Conservation (phyloP, 2,113 vertebrate species). For the Ceyx cyanopectus region DNA sequence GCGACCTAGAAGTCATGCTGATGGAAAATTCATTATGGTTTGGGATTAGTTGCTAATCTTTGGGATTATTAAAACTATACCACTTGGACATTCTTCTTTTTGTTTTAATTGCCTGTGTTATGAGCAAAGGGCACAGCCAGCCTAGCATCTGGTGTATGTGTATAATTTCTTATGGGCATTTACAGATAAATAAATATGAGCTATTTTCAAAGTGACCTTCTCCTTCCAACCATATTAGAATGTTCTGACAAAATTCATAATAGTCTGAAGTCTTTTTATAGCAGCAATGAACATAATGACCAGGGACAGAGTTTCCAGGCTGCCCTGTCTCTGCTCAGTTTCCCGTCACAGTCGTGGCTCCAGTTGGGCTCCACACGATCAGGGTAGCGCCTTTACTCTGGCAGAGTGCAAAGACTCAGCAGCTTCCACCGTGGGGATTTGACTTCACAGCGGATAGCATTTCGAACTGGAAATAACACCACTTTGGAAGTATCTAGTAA, state of each 20-base stretch:
- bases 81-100: conserved; percentile 44
- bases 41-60: conserved; percentile 62
- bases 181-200: conserved; percentile 48
- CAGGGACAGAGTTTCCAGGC: conserved; percentile 57
- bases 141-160: conserved; percentile 29
- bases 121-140: conserved; percentile 31
- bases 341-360: conserved; percentile 34
- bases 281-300: conserved; percentile 31
- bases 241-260: conserved; percentile 66
- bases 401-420: background rate
- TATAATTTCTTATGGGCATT: conserved; percentile 4
- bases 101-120: conserved; percentile 53
- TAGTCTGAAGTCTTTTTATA: conserved; percentile 67
- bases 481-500: background rate
- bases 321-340: background rate
- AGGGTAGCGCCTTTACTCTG: background rate
- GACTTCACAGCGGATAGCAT: background rate
- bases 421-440: background rate
- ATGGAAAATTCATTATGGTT: conserved; percentile 69
- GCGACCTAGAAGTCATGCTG: conserved; percentile 6
- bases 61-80: conserved; percentile 53
- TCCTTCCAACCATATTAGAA: conserved; percentile 38
- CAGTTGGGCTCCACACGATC: conserved; percentile 10
- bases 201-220: conserved; percentile 68
- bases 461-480: conserved; percentile 6